Evolutionary conservation across 2,113 vertebrate genomes (phyloP).

Genomic region (Xiphophorus couchianus): DNA sequence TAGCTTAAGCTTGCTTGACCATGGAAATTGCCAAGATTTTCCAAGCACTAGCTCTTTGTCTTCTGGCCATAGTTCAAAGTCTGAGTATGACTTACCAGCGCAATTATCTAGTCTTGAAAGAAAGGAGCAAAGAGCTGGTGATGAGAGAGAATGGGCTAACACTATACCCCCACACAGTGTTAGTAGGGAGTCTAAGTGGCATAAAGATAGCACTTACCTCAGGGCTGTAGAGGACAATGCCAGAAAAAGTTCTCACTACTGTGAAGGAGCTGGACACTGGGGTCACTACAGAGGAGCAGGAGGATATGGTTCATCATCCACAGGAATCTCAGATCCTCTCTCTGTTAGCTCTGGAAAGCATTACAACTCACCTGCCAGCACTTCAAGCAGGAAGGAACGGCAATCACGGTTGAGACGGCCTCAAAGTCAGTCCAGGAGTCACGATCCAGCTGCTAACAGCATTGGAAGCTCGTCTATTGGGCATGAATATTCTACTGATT

Average conservation of each 20-base stretch:
- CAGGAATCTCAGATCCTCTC: slow-evolving; percentile 55
- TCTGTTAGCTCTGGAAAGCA: slow-evolving; percentile 56
- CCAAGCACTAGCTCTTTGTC: slow-evolving; percentile 77
- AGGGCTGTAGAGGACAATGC: slow-evolving; percentile 40
- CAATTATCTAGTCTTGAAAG: slow-evolving; percentile 42
- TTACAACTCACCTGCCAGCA: slow-evolving; percentile 71
- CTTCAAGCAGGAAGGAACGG: slow-evolving; percentile 67
- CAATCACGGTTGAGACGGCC: slow-evolving; percentile 42
- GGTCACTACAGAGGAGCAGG: slow-evolving; percentile 43
- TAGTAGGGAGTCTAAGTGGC: slow-evolving; percentile 41
- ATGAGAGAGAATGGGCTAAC: slow-evolving; percentile 47
- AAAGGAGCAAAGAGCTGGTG: slow-evolving; percentile 26
- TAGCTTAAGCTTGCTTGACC: slow-evolving; percentile 67
- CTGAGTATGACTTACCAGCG: slow-evolving; percentile 72
- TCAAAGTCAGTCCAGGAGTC: slow-evolving; percentile 39
- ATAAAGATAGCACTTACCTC: slow-evolving; percentile 50
- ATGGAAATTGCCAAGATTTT: slow-evolving; percentile 72
- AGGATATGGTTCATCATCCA: slow-evolving; percentile 36
- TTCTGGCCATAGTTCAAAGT: slow-evolving; percentile 80
- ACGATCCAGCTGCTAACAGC: slow-evolving; percentile 10
- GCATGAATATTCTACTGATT: slow-evolving; percentile 47
- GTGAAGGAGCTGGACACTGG: slow-evolving; percentile 58
- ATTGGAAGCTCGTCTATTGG: slow-evolving; percentile 20
- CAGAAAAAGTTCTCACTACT: slow-evolving; percentile 26
- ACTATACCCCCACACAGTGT: slow-evolving; percentile 15